Base-by-base conservation (phyloP, 2,888 invertebrate species). In the Eueremaeus valkanovi region DNA sequence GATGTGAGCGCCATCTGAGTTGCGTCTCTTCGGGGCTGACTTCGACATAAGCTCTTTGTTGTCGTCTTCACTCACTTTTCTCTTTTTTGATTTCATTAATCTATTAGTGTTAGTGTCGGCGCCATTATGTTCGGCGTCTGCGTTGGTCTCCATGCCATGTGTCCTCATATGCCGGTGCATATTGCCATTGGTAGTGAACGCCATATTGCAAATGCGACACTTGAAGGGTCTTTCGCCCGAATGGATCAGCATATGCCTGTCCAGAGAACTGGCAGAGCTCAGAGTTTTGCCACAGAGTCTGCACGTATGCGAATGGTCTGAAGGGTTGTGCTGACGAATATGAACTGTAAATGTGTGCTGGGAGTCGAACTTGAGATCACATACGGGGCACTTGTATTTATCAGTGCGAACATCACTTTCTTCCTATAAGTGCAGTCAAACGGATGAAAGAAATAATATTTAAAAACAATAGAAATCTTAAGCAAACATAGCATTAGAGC, bases 121-220 rank as follows among this genome's bases (percentile, higher is more conserved):
- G n/a, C 66, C 63, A 72, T 73, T 40, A 13, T 18, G 27, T 5
- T 73, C 40, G 27, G 66, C 51, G 42, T 74, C n/a, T n/a, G n/a
- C 49, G 40, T 75, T 72, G 11, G 70, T 66, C n/a, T 76, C 74
- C 27, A 78, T 77, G 77, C 87, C 87, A 82, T 90, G 90, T 1
- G 90, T 90, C 77, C 91, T 86, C 86, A 90, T 88, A 83, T 92
- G 92, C 51, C 92, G 86, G 82, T 91, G 91, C 91, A 92, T 91
- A 83, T 91, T 92, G 33, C 91, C 92, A 83, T 92, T 92, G 18
- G 92, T 92, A 45, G 91, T 91, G 84, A 92, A 92, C 55, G 91
- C 89, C 84, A 91, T 88, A 75, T 89, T 88, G 83, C 92, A 92
- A 80, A 89, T 87, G 81, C 88, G 88, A 83, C 92, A 92, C 81